Conservation (phyloP, 2,113 vertebrate genomes). For the Centropus unirufus region DNA sequence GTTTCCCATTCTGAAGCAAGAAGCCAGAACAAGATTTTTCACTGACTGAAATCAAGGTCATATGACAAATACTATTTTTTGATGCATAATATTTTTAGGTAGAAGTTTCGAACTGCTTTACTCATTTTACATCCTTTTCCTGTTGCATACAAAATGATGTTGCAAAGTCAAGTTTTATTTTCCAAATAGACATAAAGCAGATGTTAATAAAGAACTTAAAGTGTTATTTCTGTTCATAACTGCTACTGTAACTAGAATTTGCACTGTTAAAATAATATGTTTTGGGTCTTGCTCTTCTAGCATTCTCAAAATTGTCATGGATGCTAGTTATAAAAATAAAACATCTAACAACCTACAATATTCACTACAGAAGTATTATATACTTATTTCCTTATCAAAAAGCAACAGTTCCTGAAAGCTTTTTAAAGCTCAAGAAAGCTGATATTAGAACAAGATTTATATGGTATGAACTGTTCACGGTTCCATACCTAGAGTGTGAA, state of each 20-base stretch:
- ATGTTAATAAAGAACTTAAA: constrained; percentile 4
- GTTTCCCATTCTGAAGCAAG: neutral
- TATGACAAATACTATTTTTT: neutral
- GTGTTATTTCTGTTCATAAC: neutral
- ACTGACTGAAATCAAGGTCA: neutral
- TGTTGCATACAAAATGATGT: neutral
- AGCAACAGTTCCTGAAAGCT: neutral
- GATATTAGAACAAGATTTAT: constrained; percentile 54
- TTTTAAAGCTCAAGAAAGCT: constrained; percentile 29
- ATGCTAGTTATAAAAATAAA: neutral
- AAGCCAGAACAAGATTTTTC: neutral
- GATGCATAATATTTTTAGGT: neutral
- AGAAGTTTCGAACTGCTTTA: neutral
- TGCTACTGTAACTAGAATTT: neutral
- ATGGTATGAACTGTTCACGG: neutral
- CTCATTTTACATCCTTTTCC: neutral
- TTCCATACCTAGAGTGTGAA: constrained; percentile 57
- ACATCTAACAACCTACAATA: neutral
- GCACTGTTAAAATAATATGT: neutral
- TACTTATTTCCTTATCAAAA: constrained; percentile 12
- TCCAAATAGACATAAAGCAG: neutral
- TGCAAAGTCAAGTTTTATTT: neutral
- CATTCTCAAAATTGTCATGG: neutral
- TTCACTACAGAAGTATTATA: neutral
- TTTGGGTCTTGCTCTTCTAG: neutral